A percentile compares a stretch with the other conserved stretches of the same genome.
Evolutionary conservation across 2,113 vertebrate species (phyloP).

Genomic region (Onychostoma macrolepis): DNA sequence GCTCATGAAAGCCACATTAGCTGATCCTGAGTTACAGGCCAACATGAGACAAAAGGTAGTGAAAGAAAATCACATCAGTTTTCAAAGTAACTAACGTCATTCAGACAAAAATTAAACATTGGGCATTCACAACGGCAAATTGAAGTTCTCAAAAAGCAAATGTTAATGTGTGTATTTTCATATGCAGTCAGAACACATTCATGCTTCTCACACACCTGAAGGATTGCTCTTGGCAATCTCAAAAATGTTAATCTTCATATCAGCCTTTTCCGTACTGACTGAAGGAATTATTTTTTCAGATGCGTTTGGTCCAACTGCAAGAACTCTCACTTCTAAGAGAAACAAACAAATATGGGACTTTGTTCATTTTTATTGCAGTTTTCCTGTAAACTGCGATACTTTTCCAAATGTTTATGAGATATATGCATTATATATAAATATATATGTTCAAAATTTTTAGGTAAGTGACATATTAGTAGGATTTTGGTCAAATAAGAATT

Average conservation of each 20-base stretch:
- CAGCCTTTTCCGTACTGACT: neutral
- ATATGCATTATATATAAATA: too few species aligned
- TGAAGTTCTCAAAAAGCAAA: neutral
- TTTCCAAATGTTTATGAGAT: too few species aligned
- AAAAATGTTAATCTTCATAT: constrained; percentile 36
- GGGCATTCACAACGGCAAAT: neutral
- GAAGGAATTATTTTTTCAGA: neutral
- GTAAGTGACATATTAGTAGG: neutral
- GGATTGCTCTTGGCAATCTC: neutral
- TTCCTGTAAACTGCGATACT: neutral
- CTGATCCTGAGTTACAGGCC: too few species aligned
- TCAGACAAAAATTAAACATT: neutral
- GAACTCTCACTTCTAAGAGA: neutral
- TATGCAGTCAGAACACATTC: neutral
- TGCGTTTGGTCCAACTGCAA: constrained; percentile 14
- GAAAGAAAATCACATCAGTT: neutral
- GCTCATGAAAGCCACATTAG: too few species aligned
- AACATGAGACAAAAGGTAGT: neutral
- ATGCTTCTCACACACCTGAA: neutral
- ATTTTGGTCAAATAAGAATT: too few species aligned
- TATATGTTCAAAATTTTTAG: neutral
- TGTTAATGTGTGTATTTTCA: neutral
- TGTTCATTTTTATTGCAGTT: neutral
- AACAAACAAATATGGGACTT: neutral
- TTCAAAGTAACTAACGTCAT: neutral